Base-by-base conservation (phyloP, 2,888 invertebrate genomes). In the Aradus depressus region DNA sequence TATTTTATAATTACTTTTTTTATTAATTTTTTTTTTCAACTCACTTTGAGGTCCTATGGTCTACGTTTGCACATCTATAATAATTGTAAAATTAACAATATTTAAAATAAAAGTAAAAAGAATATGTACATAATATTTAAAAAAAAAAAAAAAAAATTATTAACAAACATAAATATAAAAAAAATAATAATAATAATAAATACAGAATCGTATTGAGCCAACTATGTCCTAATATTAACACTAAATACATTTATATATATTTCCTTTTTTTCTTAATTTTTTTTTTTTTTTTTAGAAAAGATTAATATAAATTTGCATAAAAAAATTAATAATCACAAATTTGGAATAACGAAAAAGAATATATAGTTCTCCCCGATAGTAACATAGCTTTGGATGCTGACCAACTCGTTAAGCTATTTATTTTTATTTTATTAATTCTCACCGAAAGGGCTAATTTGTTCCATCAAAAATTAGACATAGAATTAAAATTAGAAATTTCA, bases 121-220 rank as follows among this genome's bases (percentile, higher is more conserved):
- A 45, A 32, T 47, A 37, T 26, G 19, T 45, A 45, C 25, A 45
- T 35, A 45, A n/a, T 35, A 26, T 37, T 25, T 31, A 44, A 44
- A 35, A 31, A 14, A 44, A 8, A 38, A 18, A n/a, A 44, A 51
- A 37, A 28, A 23, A 19, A 35, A 35, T 21, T 26, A 23, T 31
- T 35, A 51, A 49, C 4, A 22, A 32, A 41, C 32, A 41, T 37
- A 41, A 49, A 42, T 26, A 8, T 10, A 26, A 18, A 21, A 23
- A 41, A 49, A 26, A 49, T 21, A 18, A 16, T 19, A 31, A 31
- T 14, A 22, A 16, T 44, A 50, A 51, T 37, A 51, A 44, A 44
- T 51, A 51, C 51, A 51, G 51, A 44, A 51, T 38, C 31, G 44
- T 44, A 51, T 51, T 51, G 51, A 51, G 51, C 51, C 51, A 51